phyloP scores from a whole-genome alignment of 2,797 vertebrate species.

The Sparidentex hasta region DNA sequence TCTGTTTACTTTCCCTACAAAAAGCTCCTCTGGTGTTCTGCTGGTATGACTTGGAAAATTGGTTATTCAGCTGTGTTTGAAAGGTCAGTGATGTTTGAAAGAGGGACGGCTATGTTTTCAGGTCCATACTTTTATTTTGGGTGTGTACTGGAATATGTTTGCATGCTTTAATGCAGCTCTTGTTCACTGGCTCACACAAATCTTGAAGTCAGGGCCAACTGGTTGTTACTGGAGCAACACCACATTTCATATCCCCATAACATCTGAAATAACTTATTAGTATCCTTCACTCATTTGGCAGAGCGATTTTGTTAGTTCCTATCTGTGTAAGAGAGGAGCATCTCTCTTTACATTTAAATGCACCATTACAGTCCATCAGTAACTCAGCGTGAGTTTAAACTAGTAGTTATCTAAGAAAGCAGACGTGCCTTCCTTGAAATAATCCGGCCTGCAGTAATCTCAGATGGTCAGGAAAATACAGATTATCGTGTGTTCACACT shows the following conservation, averaged over 20 bases:
- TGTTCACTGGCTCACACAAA: not conserved
- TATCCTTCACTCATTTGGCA: not conserved
- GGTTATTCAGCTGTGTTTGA: not conserved
- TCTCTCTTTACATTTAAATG: constrained; percentile 1
- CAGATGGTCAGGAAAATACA: constrained; percentile 55
- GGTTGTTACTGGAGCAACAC: not conserved
- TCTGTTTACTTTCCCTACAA: not conserved
- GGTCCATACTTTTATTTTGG: too few species aligned
- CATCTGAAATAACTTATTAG: not conserved
- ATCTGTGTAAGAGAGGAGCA: not conserved
- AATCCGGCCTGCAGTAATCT: constrained; percentile 65
- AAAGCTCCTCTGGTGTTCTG: not conserved
- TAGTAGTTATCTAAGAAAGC: constrained; percentile 32
- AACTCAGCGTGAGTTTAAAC: constrained; percentile 18
- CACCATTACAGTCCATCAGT: not conserved
- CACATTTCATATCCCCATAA: not conserved
- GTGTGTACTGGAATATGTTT: too few species aligned
- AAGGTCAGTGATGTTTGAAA: not conserved
- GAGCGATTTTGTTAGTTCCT: not conserved
- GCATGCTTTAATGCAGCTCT: too few species aligned
- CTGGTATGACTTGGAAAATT: not conserved
- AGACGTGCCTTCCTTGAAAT: constrained; percentile 47
- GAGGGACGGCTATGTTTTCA: not conserved
- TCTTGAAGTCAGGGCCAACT: not conserved
- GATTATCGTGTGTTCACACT: constrained; percentile 45